These are phyloP conservation scores for Hiodon alosoides DNA, from an alignment of 2,113 vertebrate species.

Conservation along the genomic window DNA sequence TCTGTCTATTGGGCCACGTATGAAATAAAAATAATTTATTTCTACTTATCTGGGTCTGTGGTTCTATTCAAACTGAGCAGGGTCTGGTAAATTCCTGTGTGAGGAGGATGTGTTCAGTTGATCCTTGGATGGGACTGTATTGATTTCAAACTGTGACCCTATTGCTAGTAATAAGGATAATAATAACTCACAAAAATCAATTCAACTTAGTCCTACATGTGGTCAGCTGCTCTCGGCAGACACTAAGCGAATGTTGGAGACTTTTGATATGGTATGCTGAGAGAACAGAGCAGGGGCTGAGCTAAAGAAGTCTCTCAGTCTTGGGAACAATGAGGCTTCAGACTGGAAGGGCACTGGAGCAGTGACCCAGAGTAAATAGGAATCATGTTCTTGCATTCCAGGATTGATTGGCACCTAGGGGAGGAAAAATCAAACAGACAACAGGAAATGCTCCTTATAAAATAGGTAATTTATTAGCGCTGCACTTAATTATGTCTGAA, in stretches of 20 bases:
- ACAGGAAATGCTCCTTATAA: conserved; percentile 72
- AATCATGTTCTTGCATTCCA: conserved; percentile 74
- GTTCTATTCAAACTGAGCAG: no score
- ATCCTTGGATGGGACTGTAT: no score
- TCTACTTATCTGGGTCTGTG: no score
- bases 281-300: conserved; percentile 44
- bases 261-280: conserved; percentile 61
- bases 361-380: conserved; percentile 72
- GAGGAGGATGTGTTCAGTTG: no score
- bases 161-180: no score
- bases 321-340: conserved; percentile 72
- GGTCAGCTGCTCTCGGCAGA: conserved; percentile 49
- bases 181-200: no score
- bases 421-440: conserved; percentile 61
- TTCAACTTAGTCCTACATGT: conserved; percentile 59
- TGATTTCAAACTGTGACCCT: no score
- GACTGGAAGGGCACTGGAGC: conserved; percentile 68
- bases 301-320: conserved; percentile 54
- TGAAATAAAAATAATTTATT: no score
- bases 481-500: conserved; percentile 55
- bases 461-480: conserved; percentile 71
- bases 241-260: conserved; percentile 27
- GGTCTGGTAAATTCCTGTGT: no score
- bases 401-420: conserved; percentile 72
- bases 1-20: no score